Percentiles rank a stretch among this genome's conserved stretches.
Evolutionary conservation across 2,888 invertebrate genomes (phyloP).

Genomic region (Aquatica leii): DNA sequence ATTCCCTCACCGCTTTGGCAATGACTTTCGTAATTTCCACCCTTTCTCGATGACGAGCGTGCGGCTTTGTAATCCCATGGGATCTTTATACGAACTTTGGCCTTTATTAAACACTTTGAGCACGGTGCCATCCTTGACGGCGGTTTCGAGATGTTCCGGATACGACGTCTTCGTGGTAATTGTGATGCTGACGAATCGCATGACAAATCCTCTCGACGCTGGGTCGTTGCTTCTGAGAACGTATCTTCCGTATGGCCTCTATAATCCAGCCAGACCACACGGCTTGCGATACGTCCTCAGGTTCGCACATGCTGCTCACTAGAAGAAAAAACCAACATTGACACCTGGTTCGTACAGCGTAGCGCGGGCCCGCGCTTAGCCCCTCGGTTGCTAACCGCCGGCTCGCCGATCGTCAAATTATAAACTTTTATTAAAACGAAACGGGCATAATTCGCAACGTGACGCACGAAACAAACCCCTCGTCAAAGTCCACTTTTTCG

Average conservation of each 20-base stretch:
- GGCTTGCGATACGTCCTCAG: constrained; percentile 62
- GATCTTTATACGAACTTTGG: constrained; percentile 92
- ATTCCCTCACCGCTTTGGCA: constrained; percentile 83
- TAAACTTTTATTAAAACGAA: constrained; percentile 22
- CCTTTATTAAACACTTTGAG: constrained; percentile 92
- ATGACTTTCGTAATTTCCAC: constrained; percentile 83
- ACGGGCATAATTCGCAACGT: constrained; percentile 17
- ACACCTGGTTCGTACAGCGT: constrained; percentile 33
- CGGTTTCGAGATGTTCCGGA: constrained; percentile 85
- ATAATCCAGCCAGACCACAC: constrained; percentile 90
- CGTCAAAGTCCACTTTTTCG: constrained; percentile 18
- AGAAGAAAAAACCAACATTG: constrained; percentile 38
- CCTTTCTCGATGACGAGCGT: constrained; percentile 69
- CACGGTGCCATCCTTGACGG: constrained; percentile 85
- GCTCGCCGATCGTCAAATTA: constrained; percentile 43
- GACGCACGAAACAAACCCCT: constrained; percentile 21
- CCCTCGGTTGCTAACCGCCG: constrained; percentile 59
- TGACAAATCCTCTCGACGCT: constrained; percentile 93
- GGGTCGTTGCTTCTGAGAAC: constrained; percentile 93
- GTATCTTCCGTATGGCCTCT: constrained; percentile 92
- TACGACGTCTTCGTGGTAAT: constrained; percentile 87
- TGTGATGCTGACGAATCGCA: constrained; percentile 90
- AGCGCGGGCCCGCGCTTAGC: constrained; percentile 49
- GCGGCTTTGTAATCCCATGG: constrained; percentile 69
- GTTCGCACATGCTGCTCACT: constrained; percentile 56